Evolutionary conservation across 2,113 vertebrate species (phyloP), one percentile per base, ranked within the genome.

Genomic region (Meles meles): DNA sequence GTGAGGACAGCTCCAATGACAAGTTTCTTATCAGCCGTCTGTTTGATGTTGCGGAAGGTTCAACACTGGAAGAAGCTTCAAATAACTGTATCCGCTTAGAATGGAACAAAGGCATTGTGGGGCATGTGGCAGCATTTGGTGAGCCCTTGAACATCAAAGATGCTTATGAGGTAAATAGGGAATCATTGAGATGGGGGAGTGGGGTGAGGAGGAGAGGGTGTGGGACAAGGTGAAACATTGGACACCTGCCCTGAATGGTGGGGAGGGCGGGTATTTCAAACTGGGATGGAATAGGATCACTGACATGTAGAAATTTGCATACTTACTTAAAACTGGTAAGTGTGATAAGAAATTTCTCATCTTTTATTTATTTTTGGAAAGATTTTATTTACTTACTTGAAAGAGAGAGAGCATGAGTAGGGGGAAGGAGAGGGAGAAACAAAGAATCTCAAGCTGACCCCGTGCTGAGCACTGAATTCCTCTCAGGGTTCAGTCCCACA

Each of bases 21-120:
- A 99, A 99, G 99, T 99, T 99, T 97, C 98, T 99, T 7, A 98
- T 99, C 74, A 99, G 99, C 97, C 99, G 99, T 47, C 98, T 99
- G 25, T 99, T 99, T 79, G 99, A 99, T 0, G 99, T 99, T 31
- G 99, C 99, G 0, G 99, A 99, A 98, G 99, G 99, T n/a, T 99
- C 99, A 25, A 99, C 99, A 1, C 98, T 99, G 92, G 99, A 99
- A 98, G 99, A 99, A 96, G 99, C 99, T 42, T 99, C 99, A 84
- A 99, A 99, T 97, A 99, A 96, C 98, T 99, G 99, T 94, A 99
- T 99, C 97, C 99, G 99, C 9, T 98, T 99, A 86, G 99, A 99
- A 82, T 99, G 99, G 99, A 99, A 99, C 98, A 99, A 99, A 97
- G 99, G 99, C 98, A 99, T 99, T 18, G 99, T 99, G 98, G 99